Evolutionary conservation across 2,797 vertebrate species (phyloP).

Genomic region (Enteromius treurensis): DNA sequence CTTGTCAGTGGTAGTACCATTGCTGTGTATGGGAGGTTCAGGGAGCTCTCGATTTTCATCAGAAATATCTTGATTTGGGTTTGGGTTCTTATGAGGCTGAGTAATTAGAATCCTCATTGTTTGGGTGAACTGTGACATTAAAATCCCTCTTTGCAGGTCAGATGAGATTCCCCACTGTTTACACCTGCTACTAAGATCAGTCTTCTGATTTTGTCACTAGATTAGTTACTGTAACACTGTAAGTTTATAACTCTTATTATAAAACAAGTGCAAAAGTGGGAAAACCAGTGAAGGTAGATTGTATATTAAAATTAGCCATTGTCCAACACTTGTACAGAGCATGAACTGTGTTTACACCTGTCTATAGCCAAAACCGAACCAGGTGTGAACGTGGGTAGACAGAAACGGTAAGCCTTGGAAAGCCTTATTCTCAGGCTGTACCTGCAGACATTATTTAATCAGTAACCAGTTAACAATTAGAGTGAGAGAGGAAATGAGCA

Average conservation of each 20-base stretch:
- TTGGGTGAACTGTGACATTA: neutral
- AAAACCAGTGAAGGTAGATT: neutral
- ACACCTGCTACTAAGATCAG: neutral
- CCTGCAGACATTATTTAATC: conserved; percentile 53
- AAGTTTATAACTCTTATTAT: neutral
- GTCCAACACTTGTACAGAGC: neutral
- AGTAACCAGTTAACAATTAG: conserved; percentile 54
- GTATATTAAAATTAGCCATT: neutral
- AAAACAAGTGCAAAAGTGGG: neutral
- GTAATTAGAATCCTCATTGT: neutral
- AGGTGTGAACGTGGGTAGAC: neutral
- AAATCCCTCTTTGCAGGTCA: neutral
- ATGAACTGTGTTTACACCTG: neutral
- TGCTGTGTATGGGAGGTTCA: neutral
- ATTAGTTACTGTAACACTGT: neutral
- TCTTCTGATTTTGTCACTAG: neutral
- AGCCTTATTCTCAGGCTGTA: conserved; percentile 24
- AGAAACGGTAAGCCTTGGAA: neutral
- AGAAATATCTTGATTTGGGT: neutral
- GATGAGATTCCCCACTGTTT: neutral
- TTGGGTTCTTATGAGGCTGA: neutral
- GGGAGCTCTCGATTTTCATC: neutral
- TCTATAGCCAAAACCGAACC: neutral
- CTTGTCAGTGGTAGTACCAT: neutral
- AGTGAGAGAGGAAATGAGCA: conserved; percentile 34